Base-by-base conservation (phyloP, 2,113 vertebrate species). In the Gobiocypris rarus region DNA sequence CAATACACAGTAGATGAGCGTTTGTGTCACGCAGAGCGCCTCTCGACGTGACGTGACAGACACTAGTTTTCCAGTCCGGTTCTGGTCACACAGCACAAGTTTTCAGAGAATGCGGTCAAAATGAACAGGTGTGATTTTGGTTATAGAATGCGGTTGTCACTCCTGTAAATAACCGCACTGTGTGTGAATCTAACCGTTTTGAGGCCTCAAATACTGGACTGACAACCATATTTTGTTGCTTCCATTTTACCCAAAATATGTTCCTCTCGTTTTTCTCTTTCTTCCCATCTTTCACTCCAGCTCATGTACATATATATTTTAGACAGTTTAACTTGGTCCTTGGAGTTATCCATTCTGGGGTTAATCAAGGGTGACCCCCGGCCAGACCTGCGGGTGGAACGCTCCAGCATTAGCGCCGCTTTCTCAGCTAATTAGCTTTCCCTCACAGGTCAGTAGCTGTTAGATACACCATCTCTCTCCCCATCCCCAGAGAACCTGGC, bases 381-480 rank as follows among this genome's bases (percentile, higher is more conserved):
- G 76, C 50, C 22, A 87, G 38, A 34, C 81, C 52, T 65, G 58
- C 22, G 71, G 80, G 87, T 77, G 75, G 75, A 87, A 75, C 75
- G 13, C 56, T 75, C 58, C n/a, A 58, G 43, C 63, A 31, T 70
- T 65, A 80, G 41, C 28, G 31, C 56, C 81, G 59, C 77, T 84
- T 86, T 87, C 81, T n/a, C 58, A 86, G 86, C 77, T 85, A 88
- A 88, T 88, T 88, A 82, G 45, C 28, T 86, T 89, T 90, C 80
- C 52, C 48, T 85, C 67, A 88, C 73, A 83, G 87, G 82, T 84
- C 88, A 86, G 65, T 76, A 73, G 50, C 67, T 77, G 77, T 84
- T 86, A 82, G 85, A 58, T 85, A 80, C 63, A 78, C 61, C 65
- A 81, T 70, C 70, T 24, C 83, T 81, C 67, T 85, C 69, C 19